Evolutionary conservation across 2,113 vertebrate genomes (phyloP), one percentile per base, ranked within the genome.

Genomic region (Calonectris borealis): DNA sequence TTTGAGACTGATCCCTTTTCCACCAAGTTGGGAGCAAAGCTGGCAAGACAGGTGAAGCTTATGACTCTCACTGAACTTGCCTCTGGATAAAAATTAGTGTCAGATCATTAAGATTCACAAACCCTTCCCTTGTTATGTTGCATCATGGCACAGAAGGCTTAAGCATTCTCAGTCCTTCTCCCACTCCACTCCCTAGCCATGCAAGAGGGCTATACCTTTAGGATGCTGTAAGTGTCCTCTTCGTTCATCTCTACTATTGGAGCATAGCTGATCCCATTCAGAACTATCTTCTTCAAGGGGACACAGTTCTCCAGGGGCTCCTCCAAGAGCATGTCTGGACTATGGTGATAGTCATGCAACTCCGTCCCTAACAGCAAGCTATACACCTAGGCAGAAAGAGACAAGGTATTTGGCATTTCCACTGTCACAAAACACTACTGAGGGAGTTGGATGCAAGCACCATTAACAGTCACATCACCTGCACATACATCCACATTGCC

Each of bases 371-470:
- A 97, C 36, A 98, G 94, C 57, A 98, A 82, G 24, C 83, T 25
- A 54, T 98, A 98, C 29, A 98, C 86, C 98, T 98, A 83, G 38
- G 82, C 32, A 95, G 88, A 96, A 57, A 58, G 36, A 94, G 29
- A 6, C 25, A 85, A 11, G 49, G 12, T 24, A 82, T 90, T 68
- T 71, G 31, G 34, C 26, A 51, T 89, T 87, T 91, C 24, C 42
- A 38, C 29, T 89, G 44, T 42, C 62, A 89, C 7, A 38, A 94
- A 86, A 79, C 21, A 95, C 65, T 68, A 2, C 20, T 42, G 54
- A 75, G 40, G 65, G 13, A 92, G 5, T 1, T 44, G 48, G 29
- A 82, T 64, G 31, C 44, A 89, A 94, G 42, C 29, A 48, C 20
- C 1, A 0, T 16, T 16, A 82, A 71, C 48, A 93, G 34, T 52